Evolutionary conservation across 2,113 vertebrate species (phyloP), one percentile per base, ranked within the genome.

Genomic region (Vidua macroura): DNA sequence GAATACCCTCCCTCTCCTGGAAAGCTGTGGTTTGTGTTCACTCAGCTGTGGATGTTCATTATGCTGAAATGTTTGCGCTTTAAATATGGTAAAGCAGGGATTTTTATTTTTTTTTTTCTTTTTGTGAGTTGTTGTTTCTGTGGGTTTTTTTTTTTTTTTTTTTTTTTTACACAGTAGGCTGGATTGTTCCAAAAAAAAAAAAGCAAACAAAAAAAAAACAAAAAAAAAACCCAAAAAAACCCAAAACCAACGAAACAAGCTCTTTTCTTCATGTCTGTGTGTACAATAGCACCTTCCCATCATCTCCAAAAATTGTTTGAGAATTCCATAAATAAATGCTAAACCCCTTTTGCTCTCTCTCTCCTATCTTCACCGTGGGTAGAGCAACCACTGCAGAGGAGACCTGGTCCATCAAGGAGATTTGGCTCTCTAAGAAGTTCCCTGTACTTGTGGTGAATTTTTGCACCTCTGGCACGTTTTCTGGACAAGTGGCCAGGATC

Each of bases 21-120:
- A 63, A 93, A 90, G n/a, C 56, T 37, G 33, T 22, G 63, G 12
- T 67, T 88, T 52, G 22, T 75, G 56, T 31, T 86, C 84, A 15
- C 69, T 78, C 39, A 46, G 48, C 66, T 78, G 74, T 69, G 89
- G 74, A 46, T 9, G 10, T 76, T 96, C 75, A 72, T 95, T 93
- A 83, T 56, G 31, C 83, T 95, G 88, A 94, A 93, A 90, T 95
- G 83, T 86, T 96, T 96, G 41, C 69, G 49, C 87, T 96, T 93
- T 43, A 81, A 84, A 67, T 84, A 70, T 27, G 25, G 60, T 16
- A 23, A 67, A 37, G 43, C 56, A 41, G 49, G 16, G 39, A 35
- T 35, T 35, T 35, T 35, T 35, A n/a, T 35, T 35, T 35, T 79
- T 48, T 27, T 24, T 83, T 79, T 48, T 27, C 20, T 83, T 67